Conservation (phyloP, 2,113 vertebrate genomes). For the Atractosteus spatula region DNA sequence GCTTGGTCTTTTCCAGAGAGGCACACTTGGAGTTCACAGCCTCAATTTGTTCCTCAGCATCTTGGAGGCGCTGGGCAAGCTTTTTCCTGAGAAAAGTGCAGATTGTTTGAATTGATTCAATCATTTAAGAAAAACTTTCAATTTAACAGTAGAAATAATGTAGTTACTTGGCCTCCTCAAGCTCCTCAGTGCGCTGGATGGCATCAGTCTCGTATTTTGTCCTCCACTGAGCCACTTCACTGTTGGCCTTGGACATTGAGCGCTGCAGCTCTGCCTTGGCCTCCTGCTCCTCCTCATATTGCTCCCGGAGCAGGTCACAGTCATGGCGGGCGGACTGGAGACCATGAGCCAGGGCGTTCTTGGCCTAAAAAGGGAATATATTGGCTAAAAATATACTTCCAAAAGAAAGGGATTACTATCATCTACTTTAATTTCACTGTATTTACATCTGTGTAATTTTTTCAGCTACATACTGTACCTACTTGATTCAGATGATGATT, state of each 20-base stretch:
- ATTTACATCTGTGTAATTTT: no score
- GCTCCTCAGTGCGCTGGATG: constrained; percentile 55
- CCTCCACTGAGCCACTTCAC: constrained; percentile 60
- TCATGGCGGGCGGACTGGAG: constrained; percentile 56
- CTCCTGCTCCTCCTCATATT: constrained; percentile 58
- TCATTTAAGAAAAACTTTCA: not conserved
- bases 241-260: constrained; percentile 58
- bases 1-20: constrained; percentile 32
- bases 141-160: not conserved
- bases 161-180: constrained; percentile 59
- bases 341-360: constrained; percentile 53
- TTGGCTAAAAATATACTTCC: no score
- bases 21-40: constrained; percentile 34
- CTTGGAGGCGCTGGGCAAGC: constrained; percentile 30
- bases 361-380: no score
- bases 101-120: not conserved
- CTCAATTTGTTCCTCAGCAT: constrained; percentile 30
- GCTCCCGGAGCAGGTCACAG: constrained; percentile 57
- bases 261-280: constrained; percentile 53
- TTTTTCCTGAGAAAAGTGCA: constrained; percentile 16
- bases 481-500: no score
- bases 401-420: no score
- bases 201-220: constrained; percentile 58
- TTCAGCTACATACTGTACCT: no score
- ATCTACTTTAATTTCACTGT: no score